These are phyloP conservation scores for Conops quadrifasciatus DNA, from an alignment of 2,888 invertebrate genomes.

Conservation along the genomic window DNA sequence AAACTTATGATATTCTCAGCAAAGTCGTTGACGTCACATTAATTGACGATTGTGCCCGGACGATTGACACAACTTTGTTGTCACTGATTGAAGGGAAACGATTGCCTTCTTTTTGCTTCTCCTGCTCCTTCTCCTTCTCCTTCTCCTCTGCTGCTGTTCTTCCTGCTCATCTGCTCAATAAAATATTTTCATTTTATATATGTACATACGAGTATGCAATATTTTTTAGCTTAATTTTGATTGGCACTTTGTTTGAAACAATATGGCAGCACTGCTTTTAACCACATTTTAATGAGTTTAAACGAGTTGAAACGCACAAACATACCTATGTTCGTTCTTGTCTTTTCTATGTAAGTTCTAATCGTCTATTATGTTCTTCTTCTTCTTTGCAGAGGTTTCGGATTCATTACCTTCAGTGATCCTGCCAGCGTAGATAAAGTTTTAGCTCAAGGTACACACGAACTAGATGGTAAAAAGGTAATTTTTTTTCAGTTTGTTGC, in stretches of 20 bases:
- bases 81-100: background rate
- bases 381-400: conserved; percentile 88
- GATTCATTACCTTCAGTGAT: conserved; percentile 99
- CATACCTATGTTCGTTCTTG: background rate
- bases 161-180: background rate
- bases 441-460: conserved; percentile 97
- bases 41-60: background rate
- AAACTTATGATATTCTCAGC: no score
- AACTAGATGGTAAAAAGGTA: conserved; percentile 99
- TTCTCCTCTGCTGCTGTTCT: background rate
- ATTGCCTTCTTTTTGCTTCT: background rate
- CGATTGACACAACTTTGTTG: background rate
- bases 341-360: conserved; percentile 26
- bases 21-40: background rate
- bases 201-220: no score
- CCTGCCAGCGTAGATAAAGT: conserved; percentile 99
- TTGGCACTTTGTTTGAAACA: conserved; percentile 9
- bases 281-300: conserved; percentile 20
- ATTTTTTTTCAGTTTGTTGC: conserved; percentile 58
- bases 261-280: conserved; percentile 27
- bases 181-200: background rate
- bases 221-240: background rate
- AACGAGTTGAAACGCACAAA: conserved; percentile 20
- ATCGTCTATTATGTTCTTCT: conserved; percentile 33
- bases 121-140: no score